Evolutionary conservation across 2,113 vertebrate genomes (phyloP), one percentile per base, ranked within the genome.

Genomic region (Osmerus mordax): DNA sequence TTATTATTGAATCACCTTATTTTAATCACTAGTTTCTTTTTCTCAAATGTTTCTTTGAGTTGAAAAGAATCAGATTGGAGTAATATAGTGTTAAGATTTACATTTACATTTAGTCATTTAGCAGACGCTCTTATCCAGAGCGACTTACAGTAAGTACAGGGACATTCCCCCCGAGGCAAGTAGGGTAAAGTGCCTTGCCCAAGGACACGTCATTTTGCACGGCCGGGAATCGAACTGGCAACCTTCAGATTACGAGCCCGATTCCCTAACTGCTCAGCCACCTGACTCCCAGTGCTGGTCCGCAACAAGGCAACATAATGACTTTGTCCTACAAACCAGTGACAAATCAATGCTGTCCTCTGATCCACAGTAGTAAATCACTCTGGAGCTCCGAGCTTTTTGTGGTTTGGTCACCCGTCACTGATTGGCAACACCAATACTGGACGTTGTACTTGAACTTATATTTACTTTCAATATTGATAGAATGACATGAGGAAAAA

Each of bases 261-360:
- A 23, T 23, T 23, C 23, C 23, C 23, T 23, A 23, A 23, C 23
- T 2, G 23, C 23, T 23, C 23, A 23, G 23, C 23, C 23, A 23
- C 23, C 23, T 23, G 23, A 23, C 23, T 23, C 69, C 68, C 18
- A 75, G 70, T 67, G 58, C 61, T 65, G 51, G 78, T 76, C 85
- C 83, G 76, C 74, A 66, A 73, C 72, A 79, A 78, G 83, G 72
- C 79, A 74, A 74, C 77, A 76, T 80, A 71, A 75, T 72, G 78
- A 72, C 77, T 77, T 81, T 87, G 77, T 79, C 80, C 77, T 73
- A 80, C 84, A 89, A 89, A 87, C 83, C 86, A 86, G 69, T 62
- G 70, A 81, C 85, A 88, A 84, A 88, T 85, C 86, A 86, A 87
- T 88, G 79, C 53, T 21, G 70, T 73, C 73, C 52, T 19, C 23